Base-by-base conservation (phyloP, 2,797 vertebrate species). In the Gobionotothen gibberifrons region DNA sequence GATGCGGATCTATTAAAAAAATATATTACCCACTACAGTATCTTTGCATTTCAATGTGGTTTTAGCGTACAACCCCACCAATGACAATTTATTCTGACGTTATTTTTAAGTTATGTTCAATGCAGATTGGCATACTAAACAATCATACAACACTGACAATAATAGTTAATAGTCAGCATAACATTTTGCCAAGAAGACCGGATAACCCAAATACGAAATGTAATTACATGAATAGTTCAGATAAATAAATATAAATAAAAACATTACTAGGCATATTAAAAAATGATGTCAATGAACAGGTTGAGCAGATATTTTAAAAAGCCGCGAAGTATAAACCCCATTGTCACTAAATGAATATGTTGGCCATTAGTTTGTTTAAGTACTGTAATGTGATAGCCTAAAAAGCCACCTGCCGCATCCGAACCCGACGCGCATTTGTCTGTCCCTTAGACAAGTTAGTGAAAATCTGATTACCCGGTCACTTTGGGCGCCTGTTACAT, bases 391-490 rank as follows among this genome's bases (percentile, higher is more conserved):
- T 83, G 87, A 91, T 90, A 43, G 69, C 70, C 58, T 85, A 89
- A 90, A 90, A 87, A 92, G 91, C 90, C 92, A 92, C 90, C 88
- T 90, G 90, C 86, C 86, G 86, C 82, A 86, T 85, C 78, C 66
- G 54, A 83, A 87, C 76, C 81, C 80, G 72, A 71, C 46, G 82
- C 82, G 74, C 91, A 92, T 91, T 91, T 85, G 89, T 92, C 90
- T 91, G 87, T 85, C 85, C 82, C 79, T 63, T 80, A 89, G 91
- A 90, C 89, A 91, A 92, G 88, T 92, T 91, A 87, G 88, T 89
- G 90, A 48, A 93, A 93, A 94, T 92, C 76, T 72, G 88, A 94
- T 93, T 93, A 94, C 78, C 82, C 22, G 92, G 83, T 93, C 89
- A 93, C 91, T 94, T 93, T 93, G 89, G 89, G 88, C 85, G 85